Percentiles rank a stretch among this genome's conserved stretches.
Evolutionary conservation across 2,888 invertebrate genomes (phyloP).

Genomic region (Zootermopsis nevadensis): DNA sequence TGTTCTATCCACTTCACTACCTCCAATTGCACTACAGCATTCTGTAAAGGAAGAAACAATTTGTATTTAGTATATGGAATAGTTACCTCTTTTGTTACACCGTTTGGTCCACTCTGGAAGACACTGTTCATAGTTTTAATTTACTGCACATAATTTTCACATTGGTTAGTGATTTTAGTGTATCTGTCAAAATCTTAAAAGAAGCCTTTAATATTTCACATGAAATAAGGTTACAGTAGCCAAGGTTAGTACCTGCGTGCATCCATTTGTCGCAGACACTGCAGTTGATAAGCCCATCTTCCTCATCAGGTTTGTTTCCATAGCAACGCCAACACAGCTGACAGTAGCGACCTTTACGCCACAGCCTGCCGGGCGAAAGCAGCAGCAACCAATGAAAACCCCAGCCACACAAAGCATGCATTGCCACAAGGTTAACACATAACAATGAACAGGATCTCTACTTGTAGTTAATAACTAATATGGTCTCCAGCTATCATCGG

Average conservation of each 20-base stretch:
- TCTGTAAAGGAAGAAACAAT: slow-evolving; percentile 48
- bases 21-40: slow-evolving; percentile 52
- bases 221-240: background rate
- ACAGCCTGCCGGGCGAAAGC: slow-evolving; percentile 65
- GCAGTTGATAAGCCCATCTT: slow-evolving; percentile 65
- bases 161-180: slow-evolving; percentile 1
- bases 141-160: background rate
- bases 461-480: no score
- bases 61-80: no score
- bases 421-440: background rate
- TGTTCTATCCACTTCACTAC: slow-evolving; percentile 46
- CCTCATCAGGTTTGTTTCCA: slow-evolving; percentile 72
- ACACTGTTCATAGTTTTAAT: no score
- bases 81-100: no score
- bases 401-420: slow-evolving; percentile 38
- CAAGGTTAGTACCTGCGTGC: slow-evolving; percentile 64
- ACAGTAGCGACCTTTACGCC: slow-evolving; percentile 79
- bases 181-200: no score
- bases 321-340: slow-evolving; percentile 78
- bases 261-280: slow-evolving; percentile 67
- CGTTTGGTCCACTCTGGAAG: no score
- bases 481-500: no score
- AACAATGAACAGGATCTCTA: background rate
- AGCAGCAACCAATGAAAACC: slow-evolving; percentile 33
- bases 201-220: background rate